Conservation (phyloP, 1,140 invertebrate genomes). For the Lysiphlebus fabarum region DNA sequence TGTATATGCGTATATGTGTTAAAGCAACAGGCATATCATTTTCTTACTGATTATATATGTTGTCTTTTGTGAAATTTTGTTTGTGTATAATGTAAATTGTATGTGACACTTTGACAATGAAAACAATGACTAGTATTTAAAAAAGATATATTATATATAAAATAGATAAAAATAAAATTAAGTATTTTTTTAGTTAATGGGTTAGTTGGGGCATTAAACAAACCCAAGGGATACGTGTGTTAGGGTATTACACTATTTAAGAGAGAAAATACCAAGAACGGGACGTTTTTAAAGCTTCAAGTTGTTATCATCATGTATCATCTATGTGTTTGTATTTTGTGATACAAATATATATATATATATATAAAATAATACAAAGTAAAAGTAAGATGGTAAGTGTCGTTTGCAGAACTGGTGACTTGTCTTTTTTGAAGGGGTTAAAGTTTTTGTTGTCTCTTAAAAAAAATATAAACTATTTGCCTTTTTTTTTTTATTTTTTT, state of each 20-base stretch:
- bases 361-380: neutral
- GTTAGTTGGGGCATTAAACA: conserved; percentile 16
- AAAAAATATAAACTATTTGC: conserved; percentile 2
- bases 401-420: conserved; percentile 6
- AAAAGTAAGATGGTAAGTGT: conserved; percentile 9
- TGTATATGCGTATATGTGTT: too few species aligned
- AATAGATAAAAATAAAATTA: too few species aligned
- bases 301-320: too few species aligned
- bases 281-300: too few species aligned
- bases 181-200: too few species aligned
- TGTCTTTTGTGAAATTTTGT: too few species aligned
- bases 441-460: conserved; percentile 12
- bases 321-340: conserved; percentile 1
- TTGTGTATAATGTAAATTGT: too few species aligned
- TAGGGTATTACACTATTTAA: conserved; percentile 11
- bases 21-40: too few species aligned
- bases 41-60: too few species aligned
- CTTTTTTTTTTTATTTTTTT: neutral
- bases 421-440: neutral
- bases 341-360: neutral
- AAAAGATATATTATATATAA: too few species aligned
- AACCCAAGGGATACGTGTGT: conserved; percentile 7
- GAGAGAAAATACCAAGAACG: neutral
- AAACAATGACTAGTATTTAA: too few species aligned
- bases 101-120: too few species aligned